A percentile compares a stretch with the other conserved stretches of the same genome.
Evolutionary conservation across 2,113 vertebrate species (phyloP).

Genomic region (Pseudois nayaur): DNA sequence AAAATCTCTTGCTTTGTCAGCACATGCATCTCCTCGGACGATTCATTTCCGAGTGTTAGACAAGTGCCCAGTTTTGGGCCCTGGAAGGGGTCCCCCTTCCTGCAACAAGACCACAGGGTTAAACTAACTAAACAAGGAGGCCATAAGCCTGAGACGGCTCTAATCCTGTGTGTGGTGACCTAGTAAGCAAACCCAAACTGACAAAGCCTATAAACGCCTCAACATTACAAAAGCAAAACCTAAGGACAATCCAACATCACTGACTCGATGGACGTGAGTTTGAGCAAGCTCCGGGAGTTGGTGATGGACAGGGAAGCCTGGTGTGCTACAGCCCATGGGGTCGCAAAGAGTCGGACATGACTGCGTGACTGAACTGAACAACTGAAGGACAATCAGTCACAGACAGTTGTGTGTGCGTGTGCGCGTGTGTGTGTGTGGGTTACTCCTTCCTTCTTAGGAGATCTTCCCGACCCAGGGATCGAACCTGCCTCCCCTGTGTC

Average conservation of each 20-base stretch:
- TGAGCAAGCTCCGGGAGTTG: background rate
- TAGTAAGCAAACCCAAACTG: background rate
- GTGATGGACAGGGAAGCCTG: background rate
- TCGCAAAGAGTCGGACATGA: fast-evolving
- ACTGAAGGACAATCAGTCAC: background rate
- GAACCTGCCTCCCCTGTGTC: background rate
- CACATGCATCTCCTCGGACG: background rate
- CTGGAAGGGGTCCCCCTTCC: background rate
- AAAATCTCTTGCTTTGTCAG: background rate
- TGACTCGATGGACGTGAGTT: background rate
- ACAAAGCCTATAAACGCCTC: background rate
- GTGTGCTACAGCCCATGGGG: fast-evolving
- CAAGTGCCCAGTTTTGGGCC: background rate
- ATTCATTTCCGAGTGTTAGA: background rate
- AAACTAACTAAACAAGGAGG: background rate
- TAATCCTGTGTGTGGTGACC: too few relatives aligned
- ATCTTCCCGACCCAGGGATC: background rate
- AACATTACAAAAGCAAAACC: background rate
- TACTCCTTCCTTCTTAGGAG: background rate
- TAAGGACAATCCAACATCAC: background rate
- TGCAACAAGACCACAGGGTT: background rate
- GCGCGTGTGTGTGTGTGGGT: too few relatives aligned
- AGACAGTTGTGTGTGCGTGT: background rate
- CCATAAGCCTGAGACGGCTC: background rate
- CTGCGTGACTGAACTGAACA: background rate